These are phyloP conservation scores for Aplodontia rufa DNA, from an alignment of 2,113 vertebrate species.

Conservation along the genomic window DNA sequence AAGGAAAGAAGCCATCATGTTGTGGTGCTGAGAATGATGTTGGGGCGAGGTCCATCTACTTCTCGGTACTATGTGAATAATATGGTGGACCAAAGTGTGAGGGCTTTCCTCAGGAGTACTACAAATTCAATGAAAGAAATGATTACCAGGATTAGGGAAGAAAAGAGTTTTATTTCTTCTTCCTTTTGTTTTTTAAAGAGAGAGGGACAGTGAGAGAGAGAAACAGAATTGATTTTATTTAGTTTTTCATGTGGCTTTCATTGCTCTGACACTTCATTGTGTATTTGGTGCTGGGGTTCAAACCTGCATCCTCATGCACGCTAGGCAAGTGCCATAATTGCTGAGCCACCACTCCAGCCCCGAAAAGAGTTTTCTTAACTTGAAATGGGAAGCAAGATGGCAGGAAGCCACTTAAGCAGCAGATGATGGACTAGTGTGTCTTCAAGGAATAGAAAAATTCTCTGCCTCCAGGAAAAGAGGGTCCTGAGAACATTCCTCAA, in stretches of 20 bases:
- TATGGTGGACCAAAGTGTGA: not conserved
- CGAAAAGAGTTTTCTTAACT: not conserved
- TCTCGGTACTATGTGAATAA: not conserved
- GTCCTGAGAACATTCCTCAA: not conserved
- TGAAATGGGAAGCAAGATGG: not conserved
- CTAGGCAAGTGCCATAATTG: too few species aligned
- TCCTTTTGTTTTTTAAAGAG: too few species aligned
- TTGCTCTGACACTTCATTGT: too few species aligned
- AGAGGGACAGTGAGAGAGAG: too few species aligned
- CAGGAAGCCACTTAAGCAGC: not conserved
- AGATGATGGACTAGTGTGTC: not conserved
- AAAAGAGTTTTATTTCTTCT: not conserved
- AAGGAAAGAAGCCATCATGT: not conserved
- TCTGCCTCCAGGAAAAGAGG: not conserved
- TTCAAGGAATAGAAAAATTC: not conserved
- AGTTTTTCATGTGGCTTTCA: too few species aligned
- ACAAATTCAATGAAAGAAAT: not conserved
- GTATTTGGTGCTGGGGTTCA: too few species aligned
- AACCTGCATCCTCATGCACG: too few species aligned
- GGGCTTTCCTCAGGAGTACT: not conserved
- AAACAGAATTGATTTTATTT: too few species aligned
- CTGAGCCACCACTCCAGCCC: too few species aligned
- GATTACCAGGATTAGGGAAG: not conserved
- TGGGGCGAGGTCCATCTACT: not conserved
- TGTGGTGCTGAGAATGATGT: not conserved